Base-by-base conservation (phyloP, 2,888 invertebrate genomes). In the Vesta saturnalis region DNA sequence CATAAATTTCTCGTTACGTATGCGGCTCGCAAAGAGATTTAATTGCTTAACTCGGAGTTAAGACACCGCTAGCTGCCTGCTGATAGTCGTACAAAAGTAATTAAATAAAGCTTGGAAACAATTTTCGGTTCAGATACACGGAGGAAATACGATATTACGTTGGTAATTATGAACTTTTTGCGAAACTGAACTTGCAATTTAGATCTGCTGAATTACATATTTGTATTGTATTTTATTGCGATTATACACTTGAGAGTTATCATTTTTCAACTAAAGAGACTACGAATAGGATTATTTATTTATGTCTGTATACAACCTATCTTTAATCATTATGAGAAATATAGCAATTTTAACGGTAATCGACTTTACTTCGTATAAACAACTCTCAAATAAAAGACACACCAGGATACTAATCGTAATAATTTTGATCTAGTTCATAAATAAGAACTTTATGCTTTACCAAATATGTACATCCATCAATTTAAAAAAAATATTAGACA, bases 1-100 rank as follows among this genome's bases (percentile, higher is more conserved):
- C 81, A 81, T 81, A 81, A 80, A 81, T 79, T 77, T 75, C 75
- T 80, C 80, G 78, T 81, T 81, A 79, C 78, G 81, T 81, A 81
- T 81, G 79, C 81, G 80, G 77, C 77, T 77, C 79, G 80, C 80
- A 79, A 79, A 79, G 80, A 79, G 79, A 79, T 80, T 80, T 81
- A 81, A 81, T 81, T 81, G 81, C 80, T 80, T 78, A 79, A 78
- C 79, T 78, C 79, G 78, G 78, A 80, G 80, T 80, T 80, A 80
- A 81, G 80, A 80, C 80, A 77, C 76, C 76, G 77, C 78, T 76
- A 75, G 76, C 76, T 72, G 73, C 71, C 69, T 70, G 74, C 77
- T 78, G 78, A 78, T 79, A 78, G 78, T 78, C 80, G 79, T 78
- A 78, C 76, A 76, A 73, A 77, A 77, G 77, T 81, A 81, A 81